Percentiles rank a stretch among this genome's conserved stretches.
phyloP scores from a whole-genome alignment of 2,113 vertebrate genomes.

The Crypturellus undulatus region DNA sequence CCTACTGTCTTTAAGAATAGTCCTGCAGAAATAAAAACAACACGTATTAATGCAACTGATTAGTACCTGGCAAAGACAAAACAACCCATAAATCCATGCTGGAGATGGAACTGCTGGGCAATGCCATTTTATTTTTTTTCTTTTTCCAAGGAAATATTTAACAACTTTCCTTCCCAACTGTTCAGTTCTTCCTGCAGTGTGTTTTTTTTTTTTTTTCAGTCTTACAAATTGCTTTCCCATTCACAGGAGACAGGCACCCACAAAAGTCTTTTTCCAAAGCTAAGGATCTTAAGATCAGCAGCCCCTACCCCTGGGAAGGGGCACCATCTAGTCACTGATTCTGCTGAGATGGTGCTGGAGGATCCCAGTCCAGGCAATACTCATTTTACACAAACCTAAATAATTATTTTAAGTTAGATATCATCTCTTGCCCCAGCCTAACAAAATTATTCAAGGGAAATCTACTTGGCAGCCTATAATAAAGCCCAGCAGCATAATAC shows the following conservation, averaged over 20 bases:
- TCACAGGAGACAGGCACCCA: background rate
- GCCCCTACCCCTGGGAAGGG: background rate
- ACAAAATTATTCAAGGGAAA: background rate
- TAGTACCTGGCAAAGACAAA: background rate
- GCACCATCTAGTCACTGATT: background rate
- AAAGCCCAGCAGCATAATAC: background rate
- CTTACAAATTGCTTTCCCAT: background rate
- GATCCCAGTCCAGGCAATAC: background rate
- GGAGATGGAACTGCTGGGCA: background rate
- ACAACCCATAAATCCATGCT: background rate
- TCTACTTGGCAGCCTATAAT: background rate
- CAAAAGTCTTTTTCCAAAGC: background rate
- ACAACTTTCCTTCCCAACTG: background rate
- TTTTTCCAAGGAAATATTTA: background rate
- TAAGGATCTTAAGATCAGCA: background rate
- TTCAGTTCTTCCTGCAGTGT: background rate
- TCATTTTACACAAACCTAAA: background rate
- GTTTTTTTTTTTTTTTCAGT: background rate
- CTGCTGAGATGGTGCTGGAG: background rate
- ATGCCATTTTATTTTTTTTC: background rate
- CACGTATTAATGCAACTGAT: background rate
- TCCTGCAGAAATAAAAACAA: constrained; percentile 80
- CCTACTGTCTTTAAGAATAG: constrained; percentile 90
- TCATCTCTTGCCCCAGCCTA: background rate
- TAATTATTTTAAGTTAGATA: background rate